A percentile compares a stretch with the other conserved stretches of the same genome.
Conservation (phyloP, 1,140 invertebrate genomes). For the Drosophila paulistorum region DNA sequence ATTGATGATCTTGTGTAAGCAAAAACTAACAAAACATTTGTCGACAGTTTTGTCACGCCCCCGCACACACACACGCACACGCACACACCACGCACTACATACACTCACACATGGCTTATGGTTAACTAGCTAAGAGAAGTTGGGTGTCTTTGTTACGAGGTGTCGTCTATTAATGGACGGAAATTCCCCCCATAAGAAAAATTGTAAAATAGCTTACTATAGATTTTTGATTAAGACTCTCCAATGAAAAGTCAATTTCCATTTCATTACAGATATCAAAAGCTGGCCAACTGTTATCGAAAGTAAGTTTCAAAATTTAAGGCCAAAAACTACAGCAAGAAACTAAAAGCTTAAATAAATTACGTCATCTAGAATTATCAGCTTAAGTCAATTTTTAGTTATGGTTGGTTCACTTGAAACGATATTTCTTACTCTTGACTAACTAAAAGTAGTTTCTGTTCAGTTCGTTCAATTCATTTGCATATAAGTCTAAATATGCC, state of each 20-base stretch:
- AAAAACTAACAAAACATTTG: slow-evolving; percentile 37
- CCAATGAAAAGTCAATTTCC: no score
- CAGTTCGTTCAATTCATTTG: slow-evolving; percentile 42
- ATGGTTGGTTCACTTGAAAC: background rate
- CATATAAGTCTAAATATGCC: slow-evolving; percentile 39
- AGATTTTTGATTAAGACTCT: background rate
- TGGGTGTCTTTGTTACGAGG: background rate
- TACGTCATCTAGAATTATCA: background rate
- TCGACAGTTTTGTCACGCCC: slow-evolving; percentile 46
- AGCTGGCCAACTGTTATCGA: no score
- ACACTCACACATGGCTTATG: background rate
- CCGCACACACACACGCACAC: slow-evolving; percentile 3
- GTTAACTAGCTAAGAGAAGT: background rate
- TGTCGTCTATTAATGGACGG: background rate
- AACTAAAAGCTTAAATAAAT: background rate
- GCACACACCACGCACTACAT: background rate
- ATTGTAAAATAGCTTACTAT: background rate
- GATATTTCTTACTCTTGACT: slow-evolving; percentile 1
- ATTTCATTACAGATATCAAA: no score
- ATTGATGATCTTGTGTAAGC: slow-evolving; percentile 37
- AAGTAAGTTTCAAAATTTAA: no score
- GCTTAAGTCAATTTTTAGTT: background rate
- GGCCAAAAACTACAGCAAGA: no score
- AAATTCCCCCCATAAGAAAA: background rate
- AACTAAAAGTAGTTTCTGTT: slow-evolving; percentile 2